These are phyloP conservation scores for Tenthredo distinguenda DNA, from an alignment of 2,888 invertebrate species.

Conservation along the genomic window DNA sequence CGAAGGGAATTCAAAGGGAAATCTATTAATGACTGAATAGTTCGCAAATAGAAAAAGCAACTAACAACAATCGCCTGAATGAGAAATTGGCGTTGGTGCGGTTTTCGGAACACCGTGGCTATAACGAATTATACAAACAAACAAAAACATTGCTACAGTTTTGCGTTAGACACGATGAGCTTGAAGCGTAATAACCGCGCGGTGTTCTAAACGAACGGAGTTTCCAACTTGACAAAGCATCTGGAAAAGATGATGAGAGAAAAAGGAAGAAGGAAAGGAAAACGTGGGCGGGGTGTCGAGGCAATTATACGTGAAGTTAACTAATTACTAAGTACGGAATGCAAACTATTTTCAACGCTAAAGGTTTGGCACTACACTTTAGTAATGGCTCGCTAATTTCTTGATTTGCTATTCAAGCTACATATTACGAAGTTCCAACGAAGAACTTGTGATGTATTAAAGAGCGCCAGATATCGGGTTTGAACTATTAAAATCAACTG, in stretches of 20 bases:
- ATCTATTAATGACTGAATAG: constrained; percentile 10
- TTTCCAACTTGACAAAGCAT: constrained; percentile 29
- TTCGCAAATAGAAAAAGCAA: background rate
- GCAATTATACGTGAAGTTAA: constrained; percentile 46
- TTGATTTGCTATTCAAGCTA: constrained; percentile 42
- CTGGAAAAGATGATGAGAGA: background rate
- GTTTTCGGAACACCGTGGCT: background rate
- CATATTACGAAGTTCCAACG: background rate
- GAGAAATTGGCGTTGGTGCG: background rate
- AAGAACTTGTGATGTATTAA: background rate
- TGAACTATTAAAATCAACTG: background rate
- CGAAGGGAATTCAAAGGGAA: background rate
- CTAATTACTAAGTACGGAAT: constrained; percentile 43
- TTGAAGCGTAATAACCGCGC: background rate
- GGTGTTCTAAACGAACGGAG: background rate
- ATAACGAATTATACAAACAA: background rate
- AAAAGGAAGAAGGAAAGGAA: background rate
- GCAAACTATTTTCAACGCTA: constrained; percentile 44
- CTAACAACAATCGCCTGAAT: background rate
- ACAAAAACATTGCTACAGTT: too few relatives aligned
- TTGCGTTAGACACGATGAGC: background rate
- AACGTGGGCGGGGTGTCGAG: constrained; percentile 3
- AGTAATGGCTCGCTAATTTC: constrained; percentile 40
- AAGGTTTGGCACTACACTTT: constrained; percentile 16
- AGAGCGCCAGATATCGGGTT: background rate